These are phyloP conservation scores for Diploptera punctata DNA, from an alignment of 2,888 invertebrate species.

Conservation along the genomic window DNA sequence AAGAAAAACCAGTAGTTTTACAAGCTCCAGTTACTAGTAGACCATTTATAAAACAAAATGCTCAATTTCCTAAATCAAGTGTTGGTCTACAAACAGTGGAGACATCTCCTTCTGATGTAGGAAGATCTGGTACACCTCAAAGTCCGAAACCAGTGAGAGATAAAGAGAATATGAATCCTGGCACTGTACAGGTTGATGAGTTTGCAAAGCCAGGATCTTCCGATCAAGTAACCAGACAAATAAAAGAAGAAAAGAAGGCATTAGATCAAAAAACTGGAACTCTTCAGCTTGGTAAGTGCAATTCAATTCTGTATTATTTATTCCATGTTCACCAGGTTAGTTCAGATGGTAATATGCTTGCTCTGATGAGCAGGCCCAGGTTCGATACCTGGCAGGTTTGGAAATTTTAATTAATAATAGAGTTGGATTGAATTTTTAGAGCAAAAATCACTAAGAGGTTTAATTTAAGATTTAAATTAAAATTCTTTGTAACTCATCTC, in stretches of 20 bases:
- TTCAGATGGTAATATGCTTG: no score
- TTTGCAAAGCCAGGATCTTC: neutral
- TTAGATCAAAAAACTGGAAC: constrained; percentile 40
- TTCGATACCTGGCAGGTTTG: no score
- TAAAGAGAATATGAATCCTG: neutral
- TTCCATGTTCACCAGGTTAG: no score
- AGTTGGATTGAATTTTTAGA: no score
- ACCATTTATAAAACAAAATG: constrained; percentile 1
- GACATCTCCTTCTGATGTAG: neutral
- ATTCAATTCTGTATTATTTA: no score
- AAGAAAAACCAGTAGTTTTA: constrained; percentile 35
- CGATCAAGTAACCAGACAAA: no score
- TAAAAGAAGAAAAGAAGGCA: neutral
- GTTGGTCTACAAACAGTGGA: neutral
- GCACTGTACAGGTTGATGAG: neutral
- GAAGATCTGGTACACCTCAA: no score
- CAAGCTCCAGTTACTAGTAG: constrained; percentile 17
- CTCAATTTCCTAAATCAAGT: neutral
- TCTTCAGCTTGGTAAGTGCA: constrained; percentile 41
- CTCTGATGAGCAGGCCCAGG: no score
- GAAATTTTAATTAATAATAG: no score
- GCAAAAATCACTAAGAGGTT: no score
- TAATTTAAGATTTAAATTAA: no score
- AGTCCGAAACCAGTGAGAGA: neutral
- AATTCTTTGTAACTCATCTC: no score